Conservation (phyloP, 2,113 vertebrate species). For the Hypanus sabinus region DNA sequence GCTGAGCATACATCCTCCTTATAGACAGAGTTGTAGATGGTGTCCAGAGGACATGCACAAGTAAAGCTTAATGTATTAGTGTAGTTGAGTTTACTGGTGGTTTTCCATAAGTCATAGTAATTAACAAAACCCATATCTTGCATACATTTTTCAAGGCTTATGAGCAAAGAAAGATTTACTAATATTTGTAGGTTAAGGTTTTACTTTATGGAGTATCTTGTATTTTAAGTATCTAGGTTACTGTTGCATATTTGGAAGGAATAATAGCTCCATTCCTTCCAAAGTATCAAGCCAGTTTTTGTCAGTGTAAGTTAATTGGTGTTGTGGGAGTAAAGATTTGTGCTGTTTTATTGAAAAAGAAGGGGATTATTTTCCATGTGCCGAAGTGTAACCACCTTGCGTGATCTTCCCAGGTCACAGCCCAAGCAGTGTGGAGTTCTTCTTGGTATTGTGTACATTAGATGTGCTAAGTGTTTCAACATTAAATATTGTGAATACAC, state of each 20-base stretch:
- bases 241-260: not conserved
- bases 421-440: not conserved
- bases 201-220: not conserved
- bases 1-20: not conserved
- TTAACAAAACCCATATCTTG: not conserved
- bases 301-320: not conserved
- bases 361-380: not conserved
- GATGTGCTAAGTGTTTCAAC: not conserved
- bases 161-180: not conserved
- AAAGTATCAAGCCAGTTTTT: not conserved
- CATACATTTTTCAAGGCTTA: not conserved
- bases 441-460: constrained; percentile 18
- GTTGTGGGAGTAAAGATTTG: not conserved
- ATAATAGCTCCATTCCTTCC: not conserved
- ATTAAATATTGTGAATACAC: constrained; percentile 30
- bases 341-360: not conserved
- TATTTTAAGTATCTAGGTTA: not conserved
- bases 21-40: not conserved
- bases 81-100: not conserved
- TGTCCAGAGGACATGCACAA: not conserved
- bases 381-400: not conserved
- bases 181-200: not conserved
- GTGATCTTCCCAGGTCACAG: not conserved
- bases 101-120: not conserved
- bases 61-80: not conserved